phyloP scores from a whole-genome alignment of 2,113 vertebrate species.

The Menura novaehollandiae region DNA sequence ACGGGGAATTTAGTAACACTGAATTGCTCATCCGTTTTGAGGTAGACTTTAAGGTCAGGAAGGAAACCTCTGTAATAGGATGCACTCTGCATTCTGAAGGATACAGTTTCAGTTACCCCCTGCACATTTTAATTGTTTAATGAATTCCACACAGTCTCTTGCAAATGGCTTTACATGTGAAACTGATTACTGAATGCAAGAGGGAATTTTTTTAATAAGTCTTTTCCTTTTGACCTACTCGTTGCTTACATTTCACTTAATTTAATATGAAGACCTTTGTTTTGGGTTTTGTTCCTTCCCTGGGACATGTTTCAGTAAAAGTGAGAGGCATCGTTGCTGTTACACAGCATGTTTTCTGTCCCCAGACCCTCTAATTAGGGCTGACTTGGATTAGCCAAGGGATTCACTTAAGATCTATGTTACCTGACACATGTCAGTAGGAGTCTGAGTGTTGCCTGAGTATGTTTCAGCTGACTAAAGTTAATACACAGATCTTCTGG shows the following conservation, averaged over 20 bases:
- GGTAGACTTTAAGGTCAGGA: neutral
- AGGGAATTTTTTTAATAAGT: neutral
- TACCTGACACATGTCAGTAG: slow-evolving; percentile 48
- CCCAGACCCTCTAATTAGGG: neutral
- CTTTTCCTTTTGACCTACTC: slow-evolving; percentile 37
- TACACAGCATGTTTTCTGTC: neutral
- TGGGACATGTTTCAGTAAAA: neutral
- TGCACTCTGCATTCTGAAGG: neutral
- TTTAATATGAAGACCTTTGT: slow-evolving; percentile 16
- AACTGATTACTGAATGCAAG: slow-evolving; percentile 10
- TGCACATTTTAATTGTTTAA: slow-evolving; percentile 42
- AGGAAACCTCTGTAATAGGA: slow-evolving; percentile 5
- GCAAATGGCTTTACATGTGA: neutral
- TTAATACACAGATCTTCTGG: neutral
- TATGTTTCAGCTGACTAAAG: neutral
- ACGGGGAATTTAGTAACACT: neutral
- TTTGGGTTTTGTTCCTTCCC: neutral
- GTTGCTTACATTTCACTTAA: neutral
- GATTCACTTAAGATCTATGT: neutral
- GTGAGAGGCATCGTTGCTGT: neutral
- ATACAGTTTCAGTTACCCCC: slow-evolving; percentile 22
- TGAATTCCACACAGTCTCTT: slow-evolving; percentile 5
- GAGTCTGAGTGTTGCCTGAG: neutral
- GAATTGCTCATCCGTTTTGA: neutral
- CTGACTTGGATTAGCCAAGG: slow-evolving; percentile 26